Evolutionary conservation across 2,797 vertebrate species (phyloP), one percentile per base, ranked within the genome.

Genomic region (Okamejei kenojei): DNA sequence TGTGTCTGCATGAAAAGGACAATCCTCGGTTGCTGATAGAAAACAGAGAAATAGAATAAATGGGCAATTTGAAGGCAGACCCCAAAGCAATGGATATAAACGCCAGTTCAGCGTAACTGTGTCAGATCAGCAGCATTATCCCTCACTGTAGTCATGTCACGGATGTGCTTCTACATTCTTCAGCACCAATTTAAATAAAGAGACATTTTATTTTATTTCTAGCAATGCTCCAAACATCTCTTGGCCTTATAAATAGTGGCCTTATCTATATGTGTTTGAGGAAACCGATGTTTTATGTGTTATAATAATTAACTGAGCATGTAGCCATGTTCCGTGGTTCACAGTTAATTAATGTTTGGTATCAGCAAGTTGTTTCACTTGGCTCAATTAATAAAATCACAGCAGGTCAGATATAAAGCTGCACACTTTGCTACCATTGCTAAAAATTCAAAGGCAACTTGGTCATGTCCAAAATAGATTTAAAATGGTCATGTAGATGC

Each of bases 171-270:
- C 68, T 73, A 86, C 68, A 91, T 91, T 73, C 68, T 73, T 29
- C 88, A 45, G 88, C 63, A 73, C 38, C 73, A 65, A 91, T 73
- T 91, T 73, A 91, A 91, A 91, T 91, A 91, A 91, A 21, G 65
- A 91, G 68, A 91, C 65, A 45, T 86, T 86, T 86, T 68, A 68
- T 86, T 63, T 63, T 73, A 68, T 71, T 91, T 91, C 35, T 15
- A 91, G 65, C 65, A 91, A 45, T 74, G 45, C 38, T 68, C 73
- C 68, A 74, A 74, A 92, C 58, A 76, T 54, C 38, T 23, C 90
- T 92, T 32, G 19, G 71, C 71, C 45, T 76, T n/a, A 74, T 38
- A 92, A 74, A 45, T 92, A 92, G 73, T 45, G 76, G 73, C 32
- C 23, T 26, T 92, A 29, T 58, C 35, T 35, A 45, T 45, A 13